Evolutionary conservation across 2,113 vertebrate genomes (phyloP).

Genomic region (Rhipidura dahli): DNA sequence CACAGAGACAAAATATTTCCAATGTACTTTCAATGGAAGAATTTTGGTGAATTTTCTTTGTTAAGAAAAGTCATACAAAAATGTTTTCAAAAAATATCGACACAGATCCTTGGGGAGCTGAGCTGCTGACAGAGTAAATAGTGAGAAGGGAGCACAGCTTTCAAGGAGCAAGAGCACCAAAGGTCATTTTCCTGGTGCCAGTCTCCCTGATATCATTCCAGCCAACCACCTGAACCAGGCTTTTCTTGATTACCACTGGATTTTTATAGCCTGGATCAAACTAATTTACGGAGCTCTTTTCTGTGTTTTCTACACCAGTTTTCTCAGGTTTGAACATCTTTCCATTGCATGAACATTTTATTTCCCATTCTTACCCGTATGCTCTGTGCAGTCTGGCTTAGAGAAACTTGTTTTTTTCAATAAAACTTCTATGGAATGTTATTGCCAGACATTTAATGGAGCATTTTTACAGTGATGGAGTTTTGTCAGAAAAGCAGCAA

Average conservation of each 20-base stretch:
- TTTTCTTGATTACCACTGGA: background rate
- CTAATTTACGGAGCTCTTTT: background rate
- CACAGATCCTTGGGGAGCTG: background rate
- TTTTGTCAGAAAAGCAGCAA: slow-evolving; percentile 2
- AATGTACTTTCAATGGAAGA: background rate
- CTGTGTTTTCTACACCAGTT: background rate
- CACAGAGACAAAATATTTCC: background rate
- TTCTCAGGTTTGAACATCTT: background rate
- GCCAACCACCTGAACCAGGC: background rate
- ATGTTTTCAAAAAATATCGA: background rate
- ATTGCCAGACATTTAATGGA: slow-evolving; percentile 37
- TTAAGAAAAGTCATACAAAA: background rate
- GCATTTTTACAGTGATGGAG: background rate
- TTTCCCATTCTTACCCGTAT: slow-evolving; percentile 18
- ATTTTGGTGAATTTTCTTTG: background rate
- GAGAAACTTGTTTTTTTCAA: background rate
- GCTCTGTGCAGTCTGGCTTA: background rate
- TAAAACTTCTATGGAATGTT: background rate
- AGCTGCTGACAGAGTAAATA: background rate
- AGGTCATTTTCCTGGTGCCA: background rate
- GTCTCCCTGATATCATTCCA: background rate
- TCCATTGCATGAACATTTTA: slow-evolving; percentile 2
- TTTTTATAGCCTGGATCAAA: background rate
- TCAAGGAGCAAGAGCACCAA: background rate
- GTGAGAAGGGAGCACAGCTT: background rate